phyloP scores from a whole-genome alignment of 1,140 invertebrate genomes.

The Ceratina australensis region DNA sequence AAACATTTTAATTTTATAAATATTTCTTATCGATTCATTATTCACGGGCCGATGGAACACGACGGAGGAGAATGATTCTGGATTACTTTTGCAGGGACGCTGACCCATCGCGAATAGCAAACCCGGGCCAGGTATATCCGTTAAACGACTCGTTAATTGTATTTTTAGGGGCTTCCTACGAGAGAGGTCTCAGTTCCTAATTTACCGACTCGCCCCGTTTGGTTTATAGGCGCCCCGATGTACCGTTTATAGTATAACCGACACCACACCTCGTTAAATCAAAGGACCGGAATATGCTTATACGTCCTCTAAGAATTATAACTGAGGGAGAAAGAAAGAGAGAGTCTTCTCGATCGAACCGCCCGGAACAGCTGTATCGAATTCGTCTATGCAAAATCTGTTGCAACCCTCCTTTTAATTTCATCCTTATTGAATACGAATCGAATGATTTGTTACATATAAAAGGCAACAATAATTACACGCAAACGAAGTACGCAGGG shows the following conservation, averaged over 20 bases:
- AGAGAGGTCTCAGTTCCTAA: conserved; percentile 69
- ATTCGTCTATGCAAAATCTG: conserved; percentile 7
- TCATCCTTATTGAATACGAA: background rate
- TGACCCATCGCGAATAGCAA: conserved; percentile 43
- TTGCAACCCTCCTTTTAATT: conserved; percentile 22
- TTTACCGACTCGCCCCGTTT: conserved; percentile 73
- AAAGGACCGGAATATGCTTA: conserved; percentile 67
- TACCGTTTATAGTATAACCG: conserved; percentile 73
- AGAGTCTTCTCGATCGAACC: conserved; percentile 47
- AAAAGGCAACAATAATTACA: no score
- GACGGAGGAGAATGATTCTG: conserved; percentile 36
- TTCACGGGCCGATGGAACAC: background rate
- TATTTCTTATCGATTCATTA: no score
- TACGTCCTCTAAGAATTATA: conserved; percentile 68
- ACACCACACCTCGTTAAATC: conserved; percentile 77
- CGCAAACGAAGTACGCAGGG: no score
- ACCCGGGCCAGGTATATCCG: conserved; percentile 64
- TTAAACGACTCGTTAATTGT: conserved; percentile 75
- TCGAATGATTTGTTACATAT: no score
- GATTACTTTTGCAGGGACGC: conserved; percentile 47
- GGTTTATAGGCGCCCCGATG: conserved; percentile 73
- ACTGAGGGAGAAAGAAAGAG: conserved; percentile 53
- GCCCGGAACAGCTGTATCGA: background rate
- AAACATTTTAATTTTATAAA: no score
- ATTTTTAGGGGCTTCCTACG: conserved; percentile 74